These are phyloP conservation scores for Xenopus petersii DNA, from an alignment of 2,797 vertebrate species.

Conservation along the genomic window DNA sequence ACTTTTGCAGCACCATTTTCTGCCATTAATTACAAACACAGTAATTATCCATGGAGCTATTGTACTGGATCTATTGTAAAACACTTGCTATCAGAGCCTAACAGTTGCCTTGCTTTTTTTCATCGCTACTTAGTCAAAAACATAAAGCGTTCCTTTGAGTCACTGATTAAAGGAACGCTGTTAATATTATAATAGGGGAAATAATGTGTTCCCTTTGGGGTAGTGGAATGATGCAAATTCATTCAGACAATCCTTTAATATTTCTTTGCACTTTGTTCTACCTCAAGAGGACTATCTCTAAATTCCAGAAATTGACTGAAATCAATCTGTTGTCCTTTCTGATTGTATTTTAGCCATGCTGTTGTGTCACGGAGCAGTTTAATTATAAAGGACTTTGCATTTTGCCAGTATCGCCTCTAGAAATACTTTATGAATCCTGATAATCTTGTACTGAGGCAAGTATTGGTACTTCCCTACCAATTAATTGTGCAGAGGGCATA, in stretches of 20 bases:
- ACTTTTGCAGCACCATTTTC: background rate
- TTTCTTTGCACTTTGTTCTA: slow-evolving; percentile 46
- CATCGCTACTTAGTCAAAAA: slow-evolving; percentile 5
- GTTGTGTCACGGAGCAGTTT: background rate
- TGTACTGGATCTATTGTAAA: slow-evolving; percentile 1
- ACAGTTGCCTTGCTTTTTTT: slow-evolving; percentile 7
- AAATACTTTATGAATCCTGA: background rate
- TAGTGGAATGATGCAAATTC: slow-evolving; percentile 34
- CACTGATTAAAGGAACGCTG: slow-evolving; percentile 40
- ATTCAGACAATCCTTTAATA: slow-evolving; percentile 10
- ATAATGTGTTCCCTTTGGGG: slow-evolving; percentile 32
- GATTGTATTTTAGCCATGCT: slow-evolving; percentile 1
- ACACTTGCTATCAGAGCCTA: slow-evolving; percentile 13
- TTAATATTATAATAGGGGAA: slow-evolving; percentile 39
- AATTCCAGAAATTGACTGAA: slow-evolving; percentile 6
- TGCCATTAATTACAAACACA: slow-evolving; percentile 1
- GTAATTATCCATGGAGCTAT: background rate
- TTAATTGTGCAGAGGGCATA: no score
- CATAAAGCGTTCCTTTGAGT: slow-evolving; percentile 38
- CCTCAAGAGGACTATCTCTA: background rate
- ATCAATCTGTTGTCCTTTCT: background rate
- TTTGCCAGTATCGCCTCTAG: background rate
- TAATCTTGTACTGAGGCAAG: background rate
- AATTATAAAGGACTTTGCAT: background rate
- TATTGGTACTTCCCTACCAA: background rate